Conservation (phyloP, 2,888 invertebrate genomes). For the Torymus texanus region DNA sequence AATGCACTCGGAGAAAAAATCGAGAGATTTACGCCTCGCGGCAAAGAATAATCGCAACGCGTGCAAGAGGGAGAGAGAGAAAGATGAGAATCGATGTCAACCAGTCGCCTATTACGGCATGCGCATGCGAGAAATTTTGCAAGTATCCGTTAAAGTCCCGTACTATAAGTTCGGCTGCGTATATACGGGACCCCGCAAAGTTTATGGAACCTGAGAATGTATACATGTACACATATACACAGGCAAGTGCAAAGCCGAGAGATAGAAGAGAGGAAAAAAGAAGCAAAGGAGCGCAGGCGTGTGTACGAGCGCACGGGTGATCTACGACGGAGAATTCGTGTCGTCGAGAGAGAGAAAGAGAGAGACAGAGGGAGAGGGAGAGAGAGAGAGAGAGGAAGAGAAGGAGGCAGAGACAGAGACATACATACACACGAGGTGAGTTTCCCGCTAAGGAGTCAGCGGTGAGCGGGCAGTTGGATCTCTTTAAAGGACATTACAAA, state of each 20-base stretch:
- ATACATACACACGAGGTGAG: constrained; percentile 18
- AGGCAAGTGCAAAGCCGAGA: constrained; percentile 18
- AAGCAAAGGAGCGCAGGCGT: constrained; percentile 36
- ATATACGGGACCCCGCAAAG: neutral
- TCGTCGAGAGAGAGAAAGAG: neutral
- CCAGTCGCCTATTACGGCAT: neutral
- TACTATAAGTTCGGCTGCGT: neutral
- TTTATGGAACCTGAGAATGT: neutral
- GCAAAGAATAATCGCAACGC: constrained; percentile 30
- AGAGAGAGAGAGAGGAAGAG: too few relatives aligned
- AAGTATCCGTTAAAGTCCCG: constrained; percentile 11
- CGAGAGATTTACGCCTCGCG: constrained; percentile 30
- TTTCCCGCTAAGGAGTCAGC: constrained; percentile 59
- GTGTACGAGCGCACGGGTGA: constrained; percentile 37
- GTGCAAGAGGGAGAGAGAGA: neutral
- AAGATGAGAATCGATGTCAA: constrained; percentile 50
- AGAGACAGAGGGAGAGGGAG: too few relatives aligned
- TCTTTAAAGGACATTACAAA: constrained; percentile 37
- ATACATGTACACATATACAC: too few relatives aligned
- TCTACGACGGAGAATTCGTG: constrained; percentile 53
- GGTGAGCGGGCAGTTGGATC: neutral
- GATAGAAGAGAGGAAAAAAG: constrained; percentile 36
- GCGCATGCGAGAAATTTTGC: constrained; percentile 35
- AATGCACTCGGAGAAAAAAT: neutral
- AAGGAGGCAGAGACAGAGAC: too few relatives aligned